Evolutionary conservation across 2,888 invertebrate species (phyloP).

Genomic region (Catocala sponsa): DNA sequence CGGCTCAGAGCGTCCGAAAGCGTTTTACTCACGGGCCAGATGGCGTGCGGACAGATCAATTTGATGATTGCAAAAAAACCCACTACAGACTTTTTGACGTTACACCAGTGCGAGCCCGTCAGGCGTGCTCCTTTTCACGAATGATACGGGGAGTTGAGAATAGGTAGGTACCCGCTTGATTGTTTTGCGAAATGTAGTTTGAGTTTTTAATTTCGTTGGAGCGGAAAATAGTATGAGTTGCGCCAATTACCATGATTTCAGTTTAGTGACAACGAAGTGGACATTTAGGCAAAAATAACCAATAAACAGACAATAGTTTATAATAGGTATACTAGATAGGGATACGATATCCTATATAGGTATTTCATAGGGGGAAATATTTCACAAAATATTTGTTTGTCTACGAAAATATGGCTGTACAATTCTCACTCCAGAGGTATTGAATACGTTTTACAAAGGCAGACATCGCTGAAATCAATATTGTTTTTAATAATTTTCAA

Average conservation of each 20-base stretch:
- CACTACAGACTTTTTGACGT: conserved; percentile 82
- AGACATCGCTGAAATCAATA: too few relatives aligned
- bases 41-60: conserved; percentile 86
- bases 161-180: conserved; percentile 39
- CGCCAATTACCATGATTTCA: background rate
- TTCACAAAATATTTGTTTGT: too few relatives aligned
- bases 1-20: conserved; percentile 81
- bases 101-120: conserved; percentile 60
- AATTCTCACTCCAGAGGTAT: too few relatives aligned
- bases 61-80: conserved; percentile 87
- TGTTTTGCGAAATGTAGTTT: conserved; percentile 43
- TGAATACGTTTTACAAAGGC: too few relatives aligned
- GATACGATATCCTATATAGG: too few relatives aligned
- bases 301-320: too few relatives aligned
- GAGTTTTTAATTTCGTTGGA: conserved; percentile 9
- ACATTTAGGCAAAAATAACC: too few relatives aligned
- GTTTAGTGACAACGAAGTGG: too few relatives aligned
- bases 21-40: conserved; percentile 86
- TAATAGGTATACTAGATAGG: too few relatives aligned
- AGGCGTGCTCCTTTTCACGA: conserved; percentile 62
- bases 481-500: too few relatives aligned
- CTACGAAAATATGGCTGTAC: too few relatives aligned
- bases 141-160: conserved; percentile 49
- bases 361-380: too few relatives aligned
- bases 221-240: conserved; percentile 4